These are phyloP conservation scores for Conomelus anceps DNA, from an alignment of 2,888 invertebrate species.

Conservation along the genomic window DNA sequence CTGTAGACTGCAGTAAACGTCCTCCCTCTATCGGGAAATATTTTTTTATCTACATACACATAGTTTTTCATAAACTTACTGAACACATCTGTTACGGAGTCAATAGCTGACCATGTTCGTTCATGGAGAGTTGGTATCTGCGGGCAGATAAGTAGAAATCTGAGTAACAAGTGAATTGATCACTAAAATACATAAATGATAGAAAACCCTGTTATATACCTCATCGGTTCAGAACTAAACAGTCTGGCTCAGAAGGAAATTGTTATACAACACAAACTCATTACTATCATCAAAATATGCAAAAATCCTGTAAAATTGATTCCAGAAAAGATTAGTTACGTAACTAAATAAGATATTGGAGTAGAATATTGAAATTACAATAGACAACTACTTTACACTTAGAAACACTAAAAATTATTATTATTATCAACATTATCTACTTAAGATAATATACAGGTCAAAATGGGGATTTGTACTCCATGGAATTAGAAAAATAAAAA, in stretches of 20 bases:
- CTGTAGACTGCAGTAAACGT: constrained; percentile 83
- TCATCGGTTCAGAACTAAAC: too few species aligned
- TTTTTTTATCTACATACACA: constrained; percentile 58
- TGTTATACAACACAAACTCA: too few species aligned
- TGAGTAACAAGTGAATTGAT: not conserved
- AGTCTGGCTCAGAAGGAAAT: too few species aligned
- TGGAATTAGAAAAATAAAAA: not conserved
- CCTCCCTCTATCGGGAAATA: constrained; percentile 70
- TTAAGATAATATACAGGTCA: not conserved
- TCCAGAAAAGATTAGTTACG: too few species aligned
- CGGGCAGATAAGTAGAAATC: not conserved
- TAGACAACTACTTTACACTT: too few species aligned
- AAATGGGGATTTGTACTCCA: not conserved
- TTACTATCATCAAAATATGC: too few species aligned
- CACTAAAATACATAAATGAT: not conserved
- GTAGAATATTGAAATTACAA: too few species aligned
- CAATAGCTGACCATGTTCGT: constrained; percentile 1
- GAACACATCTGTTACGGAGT: constrained; percentile 1
- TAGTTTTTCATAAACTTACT: constrained; percentile 13
- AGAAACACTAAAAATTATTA: not conserved
- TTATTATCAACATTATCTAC: not conserved
- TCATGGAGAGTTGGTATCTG: not conserved
- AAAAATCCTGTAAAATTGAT: too few species aligned
- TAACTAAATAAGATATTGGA: too few species aligned
- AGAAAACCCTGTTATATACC: not conserved